Percentiles rank a stretch among this genome's conserved stretches.
Conservation (phyloP, 2,797 vertebrate genomes). For the Aselliscus stoliczkanus region DNA sequence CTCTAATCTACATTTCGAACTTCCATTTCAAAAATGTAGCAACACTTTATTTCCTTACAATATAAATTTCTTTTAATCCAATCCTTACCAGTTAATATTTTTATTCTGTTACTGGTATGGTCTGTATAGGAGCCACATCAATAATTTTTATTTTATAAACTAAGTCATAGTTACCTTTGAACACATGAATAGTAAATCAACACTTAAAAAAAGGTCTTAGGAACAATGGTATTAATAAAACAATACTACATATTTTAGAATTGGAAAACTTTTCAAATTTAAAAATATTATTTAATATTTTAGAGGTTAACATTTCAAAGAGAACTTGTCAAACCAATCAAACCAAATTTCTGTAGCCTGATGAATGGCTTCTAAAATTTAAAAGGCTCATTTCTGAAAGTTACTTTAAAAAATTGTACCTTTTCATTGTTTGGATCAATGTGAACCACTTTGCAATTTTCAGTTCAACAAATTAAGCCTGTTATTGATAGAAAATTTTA, state of each 20-base stretch:
- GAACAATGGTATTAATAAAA: constrained; percentile 24
- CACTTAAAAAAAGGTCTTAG: constrained; percentile 3
- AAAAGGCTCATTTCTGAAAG: constrained; percentile 31
- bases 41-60: not conserved
- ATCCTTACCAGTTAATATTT: not conserved
- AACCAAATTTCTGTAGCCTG: constrained; percentile 18
- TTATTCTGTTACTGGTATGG: not conserved
- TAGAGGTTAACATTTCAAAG: constrained; percentile 22
- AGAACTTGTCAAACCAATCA: not conserved
- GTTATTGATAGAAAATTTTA: not conserved
- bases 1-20: not conserved
- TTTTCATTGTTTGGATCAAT: not conserved
- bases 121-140: not conserved
- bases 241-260: not conserved
- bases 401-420: not conserved
- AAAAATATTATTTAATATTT: constrained; percentile 30
- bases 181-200: not conserved
- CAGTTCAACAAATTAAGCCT: not conserved
- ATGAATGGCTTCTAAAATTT: not conserved
- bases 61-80: constrained; percentile 23
- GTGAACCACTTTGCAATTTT: not conserved
- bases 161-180: constrained; percentile 10
- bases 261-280: not conserved
- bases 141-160: not conserved
- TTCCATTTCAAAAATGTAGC: not conserved